Evolutionary conservation across 2,797 vertebrate species (phyloP), one percentile per base, ranked within the genome.

Genomic region (Trachurus trachurus): DNA sequence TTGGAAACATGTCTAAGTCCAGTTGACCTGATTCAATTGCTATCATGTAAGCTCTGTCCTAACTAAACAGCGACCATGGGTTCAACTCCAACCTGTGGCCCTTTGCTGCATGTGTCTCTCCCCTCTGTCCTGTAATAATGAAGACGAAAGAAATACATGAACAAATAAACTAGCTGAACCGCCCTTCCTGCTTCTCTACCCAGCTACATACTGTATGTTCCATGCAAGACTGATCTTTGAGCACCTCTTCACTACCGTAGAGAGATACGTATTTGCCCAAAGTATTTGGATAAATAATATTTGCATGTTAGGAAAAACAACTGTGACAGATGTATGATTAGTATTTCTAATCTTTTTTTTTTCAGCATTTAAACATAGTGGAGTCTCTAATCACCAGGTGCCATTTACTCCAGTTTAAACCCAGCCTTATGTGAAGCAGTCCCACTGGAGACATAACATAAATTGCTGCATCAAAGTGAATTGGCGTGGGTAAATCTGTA

Each of bases 391-490:
- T 34, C 19, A 53, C 1, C 56, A 53, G 8, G n/a, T 0, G 8
- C 53, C 12, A n/a, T 57, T 17, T 34, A 1, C 6, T 49, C 21
- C 2, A 2, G 12, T 40, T 21, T 73, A 39, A 65, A 68, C 70
- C 16, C 21, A 45, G 15, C 47, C 37, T 57, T 50, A 42, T 12
- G 56, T 62, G 53, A 53, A 65, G 26, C 37, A 50, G 15, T 31
- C 47, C 72, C 69, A 66, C 15, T 22, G 39, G 63, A 71, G 34
- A 54, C 45, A 17, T 21, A 6, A 29, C 17, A 63, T 50, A 37
- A 77, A 65, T 42, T 22, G 15, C 37, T 42, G 31, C 56, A 59
- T 78, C 68, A 67, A 34, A 80, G 45, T 63, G 17, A 69, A 63
- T 22, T 58, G 13, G n/a, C 1, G 0, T 15, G 12, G 15, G 12